Percentiles rank a stretch among this genome's conserved stretches.
Evolutionary conservation across 2,113 vertebrate genomes (phyloP).

Genomic region (Nibea albiflora): DNA sequence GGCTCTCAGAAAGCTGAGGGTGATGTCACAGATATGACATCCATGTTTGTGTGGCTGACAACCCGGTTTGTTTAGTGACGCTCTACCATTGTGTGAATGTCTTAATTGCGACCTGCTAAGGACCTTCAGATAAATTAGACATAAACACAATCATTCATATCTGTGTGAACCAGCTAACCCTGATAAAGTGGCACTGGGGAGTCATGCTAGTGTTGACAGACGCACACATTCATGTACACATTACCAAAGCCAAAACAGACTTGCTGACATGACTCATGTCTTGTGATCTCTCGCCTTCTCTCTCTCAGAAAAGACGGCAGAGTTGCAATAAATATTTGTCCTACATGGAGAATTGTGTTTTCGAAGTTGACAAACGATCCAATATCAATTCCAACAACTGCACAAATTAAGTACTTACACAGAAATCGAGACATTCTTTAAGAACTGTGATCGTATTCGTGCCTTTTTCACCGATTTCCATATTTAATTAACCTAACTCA

Average conservation of each 20-base stretch:
- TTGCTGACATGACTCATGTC: conserved; percentile 39
- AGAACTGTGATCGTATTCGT: conserved; percentile 34
- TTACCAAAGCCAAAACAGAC: conserved; percentile 30
- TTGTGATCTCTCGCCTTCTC: conserved; percentile 11
- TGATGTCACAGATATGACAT: too few relatives aligned
- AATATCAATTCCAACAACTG: conserved; percentile 40
- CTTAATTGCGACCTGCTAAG: too few relatives aligned
- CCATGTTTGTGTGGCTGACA: too few relatives aligned
- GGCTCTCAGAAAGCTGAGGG: too few relatives aligned
- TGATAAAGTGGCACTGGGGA: neutral
- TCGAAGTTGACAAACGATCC: conserved; percentile 27
- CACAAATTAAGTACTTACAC: conserved; percentile 31
- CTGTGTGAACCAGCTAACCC: neutral
- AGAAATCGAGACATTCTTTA: conserved; percentile 23
- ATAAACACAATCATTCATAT: too few relatives aligned
- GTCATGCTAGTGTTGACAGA: neutral
- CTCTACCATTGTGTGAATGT: too few relatives aligned
- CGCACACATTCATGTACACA: conserved; percentile 21
- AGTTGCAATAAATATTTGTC: neutral
- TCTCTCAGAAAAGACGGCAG: neutral
- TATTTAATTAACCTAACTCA: conserved; percentile 64
- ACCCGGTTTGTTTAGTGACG: too few relatives aligned
- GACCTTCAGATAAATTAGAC: too few relatives aligned
- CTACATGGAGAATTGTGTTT: conserved; percentile 8
- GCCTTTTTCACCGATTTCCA: conserved; percentile 40